These are phyloP conservation scores for Silurus lanzhouensis DNA, from an alignment of 2,797 vertebrate genomes.

Conservation along the genomic window DNA sequence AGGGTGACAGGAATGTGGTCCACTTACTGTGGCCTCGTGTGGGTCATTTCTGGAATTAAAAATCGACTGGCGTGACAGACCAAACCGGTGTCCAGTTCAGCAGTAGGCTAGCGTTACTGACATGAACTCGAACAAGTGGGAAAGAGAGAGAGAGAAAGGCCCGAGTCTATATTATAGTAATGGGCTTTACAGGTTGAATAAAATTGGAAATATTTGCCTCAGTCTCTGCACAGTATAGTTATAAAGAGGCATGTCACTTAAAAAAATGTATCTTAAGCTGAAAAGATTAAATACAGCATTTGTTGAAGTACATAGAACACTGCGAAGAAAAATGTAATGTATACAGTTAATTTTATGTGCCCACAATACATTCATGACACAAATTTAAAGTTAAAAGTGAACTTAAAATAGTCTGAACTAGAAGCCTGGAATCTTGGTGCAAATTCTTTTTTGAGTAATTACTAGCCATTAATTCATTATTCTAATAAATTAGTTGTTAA, in stretches of 20 bases:
- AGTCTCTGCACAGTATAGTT: neutral
- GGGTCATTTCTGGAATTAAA: constrained; percentile 70
- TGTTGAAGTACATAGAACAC: neutral
- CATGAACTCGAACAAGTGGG: constrained; percentile 48
- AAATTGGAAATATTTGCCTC: constrained; percentile 55
- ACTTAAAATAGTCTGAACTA: neutral
- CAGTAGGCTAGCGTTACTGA: constrained; percentile 57
- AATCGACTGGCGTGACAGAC: constrained; percentile 58
- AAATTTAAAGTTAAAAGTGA: no score
- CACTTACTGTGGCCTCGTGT: constrained; percentile 58
- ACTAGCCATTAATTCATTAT: neutral
- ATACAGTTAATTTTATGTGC: neutral
- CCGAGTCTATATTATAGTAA: constrained; percentile 55
- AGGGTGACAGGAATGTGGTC: constrained; percentile 61
- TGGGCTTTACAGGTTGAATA: constrained; percentile 47
- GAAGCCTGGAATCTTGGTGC: neutral
- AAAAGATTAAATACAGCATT: neutral
- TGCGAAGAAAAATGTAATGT: neutral
- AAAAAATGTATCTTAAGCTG: neutral
- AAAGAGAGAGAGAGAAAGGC: constrained; percentile 37
- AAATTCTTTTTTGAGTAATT: neutral
- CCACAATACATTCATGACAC: constrained; percentile 1
- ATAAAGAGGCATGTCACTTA: neutral
- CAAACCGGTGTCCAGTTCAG: constrained; percentile 63
- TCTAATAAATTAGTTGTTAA: neutral